phyloP scores from a whole-genome alignment of 2,797 vertebrate genomes.

The Diplodus puntazzo region DNA sequence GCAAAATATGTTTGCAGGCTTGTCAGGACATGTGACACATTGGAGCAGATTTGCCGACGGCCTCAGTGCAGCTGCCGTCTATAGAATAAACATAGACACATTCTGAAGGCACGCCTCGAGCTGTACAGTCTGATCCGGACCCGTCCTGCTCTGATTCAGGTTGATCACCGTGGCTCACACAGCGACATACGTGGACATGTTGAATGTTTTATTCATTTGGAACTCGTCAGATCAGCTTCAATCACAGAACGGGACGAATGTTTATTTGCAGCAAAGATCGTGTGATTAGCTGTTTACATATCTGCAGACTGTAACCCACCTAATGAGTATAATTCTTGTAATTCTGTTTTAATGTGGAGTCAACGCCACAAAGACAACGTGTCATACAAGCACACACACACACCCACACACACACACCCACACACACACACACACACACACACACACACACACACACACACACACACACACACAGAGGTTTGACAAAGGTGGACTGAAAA shows the following conservation, averaged over 20 bases:
- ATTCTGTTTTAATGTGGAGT: conserved; percentile 11
- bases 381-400: background rate
- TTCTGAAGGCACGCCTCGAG: conserved; percentile 52
- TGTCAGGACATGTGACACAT: conserved; percentile 64
- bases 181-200: background rate
- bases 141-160: conserved; percentile 17
- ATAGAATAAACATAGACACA: conserved; percentile 67
- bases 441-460: background rate
- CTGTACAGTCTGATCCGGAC: conserved; percentile 33
- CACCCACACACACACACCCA: background rate
- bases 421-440: background rate
- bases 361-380: background rate
- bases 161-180: conserved; percentile 42
- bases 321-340: conserved; percentile 33
- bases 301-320: conserved; percentile 8
- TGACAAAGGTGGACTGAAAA: background rate
- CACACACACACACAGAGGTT: background rate
- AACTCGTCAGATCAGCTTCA: conserved; percentile 32
- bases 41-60: conserved; percentile 51
- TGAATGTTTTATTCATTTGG: conserved; percentile 48
- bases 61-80: conserved; percentile 51
- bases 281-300: conserved; percentile 38
- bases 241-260: conserved; percentile 46
- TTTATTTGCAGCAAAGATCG: conserved; percentile 43
- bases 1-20: conserved; percentile 55